Conservation (phyloP, 2,113 vertebrate genomes). For the Haemorhous mexicanus region DNA sequence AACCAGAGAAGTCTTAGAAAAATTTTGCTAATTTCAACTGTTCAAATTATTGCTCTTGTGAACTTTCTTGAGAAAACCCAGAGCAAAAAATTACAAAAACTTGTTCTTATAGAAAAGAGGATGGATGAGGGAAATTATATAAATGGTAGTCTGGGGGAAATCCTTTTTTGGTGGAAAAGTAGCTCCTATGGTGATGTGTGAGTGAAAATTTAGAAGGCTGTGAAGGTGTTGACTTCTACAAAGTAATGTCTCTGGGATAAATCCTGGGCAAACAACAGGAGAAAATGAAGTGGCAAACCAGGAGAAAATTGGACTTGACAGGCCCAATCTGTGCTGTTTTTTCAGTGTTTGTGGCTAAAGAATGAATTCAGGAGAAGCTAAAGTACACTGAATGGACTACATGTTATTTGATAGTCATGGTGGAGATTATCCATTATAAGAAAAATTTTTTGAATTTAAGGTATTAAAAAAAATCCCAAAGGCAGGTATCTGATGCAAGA, state of each 20-base stretch:
- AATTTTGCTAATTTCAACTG: background rate
- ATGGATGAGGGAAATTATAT: background rate
- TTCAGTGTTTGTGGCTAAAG: background rate
- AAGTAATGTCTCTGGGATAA: background rate
- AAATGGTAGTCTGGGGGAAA: rapidly evolving
- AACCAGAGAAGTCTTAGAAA: background rate
- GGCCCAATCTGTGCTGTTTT: background rate
- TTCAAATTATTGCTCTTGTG: background rate
- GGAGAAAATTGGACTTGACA: background rate
- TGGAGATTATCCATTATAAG: background rate
- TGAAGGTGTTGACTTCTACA: background rate
- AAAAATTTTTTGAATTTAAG: background rate
- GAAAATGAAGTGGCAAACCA: background rate
- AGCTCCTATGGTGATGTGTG: background rate
- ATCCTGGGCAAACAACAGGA: background rate
- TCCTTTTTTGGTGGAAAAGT: background rate
- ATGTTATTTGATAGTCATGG: background rate
- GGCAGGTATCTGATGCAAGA: background rate
- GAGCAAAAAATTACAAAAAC: background rate
- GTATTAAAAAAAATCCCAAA: background rate
- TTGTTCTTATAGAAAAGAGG: background rate
- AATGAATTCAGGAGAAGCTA: background rate
- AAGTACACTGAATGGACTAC: background rate
- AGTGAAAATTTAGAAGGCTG: background rate
- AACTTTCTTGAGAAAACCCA: background rate